A percentile compares a stretch with the other conserved stretches of the same genome.
phyloP scores from a whole-genome alignment of 2,113 vertebrate genomes.

The Scolopax mira region DNA sequence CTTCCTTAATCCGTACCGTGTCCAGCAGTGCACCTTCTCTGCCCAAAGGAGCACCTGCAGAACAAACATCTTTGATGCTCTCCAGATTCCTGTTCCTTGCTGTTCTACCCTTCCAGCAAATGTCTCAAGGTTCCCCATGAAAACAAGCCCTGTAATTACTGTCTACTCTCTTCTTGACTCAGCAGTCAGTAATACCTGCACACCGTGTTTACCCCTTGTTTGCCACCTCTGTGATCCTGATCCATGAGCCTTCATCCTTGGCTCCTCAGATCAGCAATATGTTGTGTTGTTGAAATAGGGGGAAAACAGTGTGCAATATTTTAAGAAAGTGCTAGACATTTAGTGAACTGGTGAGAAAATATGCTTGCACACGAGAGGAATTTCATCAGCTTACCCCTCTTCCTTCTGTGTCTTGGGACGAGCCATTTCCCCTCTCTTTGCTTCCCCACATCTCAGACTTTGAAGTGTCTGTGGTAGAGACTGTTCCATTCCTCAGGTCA shows the following conservation, averaged over 20 bases:
- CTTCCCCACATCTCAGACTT: background rate
- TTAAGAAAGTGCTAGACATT: background rate
- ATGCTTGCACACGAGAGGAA: background rate
- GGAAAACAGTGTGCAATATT: background rate
- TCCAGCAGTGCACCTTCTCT: background rate
- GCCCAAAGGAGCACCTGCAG: background rate
- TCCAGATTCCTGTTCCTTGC: background rate
- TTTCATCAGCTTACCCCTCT: background rate
- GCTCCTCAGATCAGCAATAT: background rate
- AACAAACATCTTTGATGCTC: background rate
- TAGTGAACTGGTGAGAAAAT: background rate
- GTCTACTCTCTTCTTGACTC: background rate
- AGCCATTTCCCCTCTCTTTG: background rate
- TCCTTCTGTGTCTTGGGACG: background rate
- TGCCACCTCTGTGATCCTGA: accelerated
- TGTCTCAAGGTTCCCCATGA: background rate
- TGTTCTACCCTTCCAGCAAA: background rate
- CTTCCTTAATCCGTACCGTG: background rate
- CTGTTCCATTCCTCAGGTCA: background rate
- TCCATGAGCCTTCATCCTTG: background rate
- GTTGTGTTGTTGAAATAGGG: background rate
- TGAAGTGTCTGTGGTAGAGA: background rate
- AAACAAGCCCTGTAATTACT: background rate
- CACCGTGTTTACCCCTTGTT: background rate
- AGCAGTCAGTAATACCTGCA: background rate